Evolutionary conservation across 2,797 vertebrate species (phyloP).

Genomic region (Lacerta bilineata): DNA sequence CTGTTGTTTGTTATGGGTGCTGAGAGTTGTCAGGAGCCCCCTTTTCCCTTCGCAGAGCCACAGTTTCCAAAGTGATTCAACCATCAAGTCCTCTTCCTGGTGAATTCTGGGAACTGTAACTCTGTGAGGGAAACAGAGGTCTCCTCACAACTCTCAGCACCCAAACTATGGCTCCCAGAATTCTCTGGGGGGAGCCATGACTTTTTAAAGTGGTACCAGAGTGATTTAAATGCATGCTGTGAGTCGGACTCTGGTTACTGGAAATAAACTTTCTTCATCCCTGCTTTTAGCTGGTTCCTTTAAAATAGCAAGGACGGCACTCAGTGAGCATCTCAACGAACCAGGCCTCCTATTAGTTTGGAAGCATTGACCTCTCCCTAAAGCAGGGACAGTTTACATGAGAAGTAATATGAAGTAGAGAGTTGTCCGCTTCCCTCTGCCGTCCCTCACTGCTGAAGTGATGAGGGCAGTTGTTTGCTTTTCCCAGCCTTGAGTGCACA

Average conservation of each 20-base stretch:
- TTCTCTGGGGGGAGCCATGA: too few relatives aligned
- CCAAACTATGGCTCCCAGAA: too few relatives aligned
- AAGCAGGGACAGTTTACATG: not conserved
- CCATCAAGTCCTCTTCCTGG: too few relatives aligned
- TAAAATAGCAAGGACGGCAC: not conserved
- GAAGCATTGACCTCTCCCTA: conserved; percentile 23
- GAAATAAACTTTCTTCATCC: not conserved
- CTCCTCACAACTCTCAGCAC: too few relatives aligned
- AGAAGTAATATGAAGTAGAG: not conserved
- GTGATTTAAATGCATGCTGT: too few relatives aligned
- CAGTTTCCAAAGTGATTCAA: too few relatives aligned
- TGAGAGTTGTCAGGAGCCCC: too few relatives aligned
- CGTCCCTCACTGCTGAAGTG: conserved; percentile 17
- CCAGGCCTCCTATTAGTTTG: conserved; percentile 13
- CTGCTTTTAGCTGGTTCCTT: conserved; percentile 22
- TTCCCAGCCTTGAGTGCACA: not conserved
- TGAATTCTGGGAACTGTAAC: too few relatives aligned
- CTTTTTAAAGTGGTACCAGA: too few relatives aligned
- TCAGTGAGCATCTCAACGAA: conserved; percentile 7
- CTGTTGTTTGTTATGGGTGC: too few relatives aligned
- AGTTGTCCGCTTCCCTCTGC: conserved; percentile 1
- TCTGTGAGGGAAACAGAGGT: too few relatives aligned
- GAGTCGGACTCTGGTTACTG: not conserved
- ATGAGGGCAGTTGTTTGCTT: not conserved
- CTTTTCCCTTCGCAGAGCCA: too few relatives aligned